Base-by-base conservation (phyloP, 2,888 invertebrate genomes). In the Linyphia triangularis region DNA sequence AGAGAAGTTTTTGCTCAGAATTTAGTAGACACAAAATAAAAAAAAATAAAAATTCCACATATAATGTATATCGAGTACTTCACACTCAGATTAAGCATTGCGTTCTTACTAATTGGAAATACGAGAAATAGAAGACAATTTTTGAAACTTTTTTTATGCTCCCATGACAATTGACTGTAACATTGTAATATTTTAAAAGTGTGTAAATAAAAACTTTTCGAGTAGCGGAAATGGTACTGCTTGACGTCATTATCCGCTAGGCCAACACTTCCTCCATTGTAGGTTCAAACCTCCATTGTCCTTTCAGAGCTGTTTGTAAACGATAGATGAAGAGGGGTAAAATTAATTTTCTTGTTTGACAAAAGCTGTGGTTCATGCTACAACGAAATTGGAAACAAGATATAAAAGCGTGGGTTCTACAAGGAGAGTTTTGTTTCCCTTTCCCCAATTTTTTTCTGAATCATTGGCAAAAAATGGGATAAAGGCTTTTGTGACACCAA, bases 391-490 rank as follows among this genome's bases (percentile, higher is more conserved):
- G 78, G 78, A 85, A 72, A 79, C 79, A 30, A 37, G 69, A 40
- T 65, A 61, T 57, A 85, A 73, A 72, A 72, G 85, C 70, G 85
- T 85, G 85, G 85, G 85, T 57, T 59, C 63, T 40, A 85, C 85
- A 85, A 85, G 72, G 65, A 79, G 79, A 37, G 61, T 79, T 73
- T 85, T 85, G 79, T 67, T 43, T 40, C 69, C 59, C 57, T 28
- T 37, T 69, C 24, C 30, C 10, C 22, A 59, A 0, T 28, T 85
- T 78, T 79, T 79, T 63, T 43, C 37, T 59, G 33, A 22, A 22
- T 59, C 43, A 16, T 22, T 33, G 40, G 30, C 65, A 69, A 70
- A 69, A 24, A 26, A 59, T 65, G 59, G 59, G 37, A 81, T 83
- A 65, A 79, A 37, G 78, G 28, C 79, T 79, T 85, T 79, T 79